phyloP scores from a whole-genome alignment of 1,140 invertebrate species.

The Lineus longissimus region DNA sequence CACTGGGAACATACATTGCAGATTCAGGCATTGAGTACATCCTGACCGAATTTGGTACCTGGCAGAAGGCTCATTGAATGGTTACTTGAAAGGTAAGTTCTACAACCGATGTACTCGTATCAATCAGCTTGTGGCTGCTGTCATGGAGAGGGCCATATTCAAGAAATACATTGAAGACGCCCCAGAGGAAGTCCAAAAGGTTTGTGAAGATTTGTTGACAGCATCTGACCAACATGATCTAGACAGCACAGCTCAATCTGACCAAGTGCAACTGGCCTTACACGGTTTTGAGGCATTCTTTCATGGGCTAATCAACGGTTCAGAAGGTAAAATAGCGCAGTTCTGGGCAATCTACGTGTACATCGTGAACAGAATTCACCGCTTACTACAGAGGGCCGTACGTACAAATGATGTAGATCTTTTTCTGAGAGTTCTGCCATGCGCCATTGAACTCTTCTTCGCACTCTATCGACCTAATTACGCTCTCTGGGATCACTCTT shows the following conservation, averaged over 20 bases:
- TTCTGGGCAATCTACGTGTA: conserved; percentile 5
- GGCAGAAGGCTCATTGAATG: conserved; percentile 11
- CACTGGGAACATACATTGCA: conserved; percentile 11
- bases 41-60: conserved; percentile 7
- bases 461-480: conserved; percentile 1
- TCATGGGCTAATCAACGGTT: background rate
- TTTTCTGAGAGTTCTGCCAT: background rate
- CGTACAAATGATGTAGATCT: conserved; percentile 4
- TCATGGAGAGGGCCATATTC: conserved; percentile 6
- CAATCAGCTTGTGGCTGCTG: background rate
- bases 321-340: background rate
- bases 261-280: background rate
- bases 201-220: background rate
- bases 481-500: background rate
- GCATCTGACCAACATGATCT: background rate
- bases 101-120: conserved; percentile 11
- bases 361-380: background rate
- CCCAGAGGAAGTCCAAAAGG: background rate
- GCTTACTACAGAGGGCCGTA: background rate
- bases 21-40: conserved; percentile 11
- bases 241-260: background rate
- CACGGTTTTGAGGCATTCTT: background rate
- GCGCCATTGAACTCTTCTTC: background rate
- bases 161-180: background rate
- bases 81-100: conserved; percentile 11